Evolutionary conservation across 2,797 vertebrate species (phyloP), one percentile per base, ranked within the genome.

Genomic region (Staurois parvus): DNA sequence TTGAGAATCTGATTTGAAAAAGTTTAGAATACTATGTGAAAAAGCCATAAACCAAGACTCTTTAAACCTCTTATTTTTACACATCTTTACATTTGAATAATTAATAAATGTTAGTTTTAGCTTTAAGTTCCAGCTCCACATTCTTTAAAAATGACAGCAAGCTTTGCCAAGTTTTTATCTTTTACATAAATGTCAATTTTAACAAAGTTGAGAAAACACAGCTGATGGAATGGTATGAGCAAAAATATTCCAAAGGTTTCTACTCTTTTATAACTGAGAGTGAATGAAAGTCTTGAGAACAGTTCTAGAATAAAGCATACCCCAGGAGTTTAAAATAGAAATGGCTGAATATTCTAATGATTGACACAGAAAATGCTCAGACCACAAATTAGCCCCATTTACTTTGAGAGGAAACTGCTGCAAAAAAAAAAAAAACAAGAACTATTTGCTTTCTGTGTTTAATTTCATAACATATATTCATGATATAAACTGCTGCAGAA

Each of bases 381-480:
- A 81, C 72, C 64, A 68, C 73, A 86, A 81, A 81, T 56, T 69
- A 80, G 73, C 10, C 29, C 56, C 62, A 81, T 81, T 76, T 74
- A 24, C 37, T 85, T 80, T 32, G 52, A 40, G 42, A 72, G 76
- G n/a, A 84, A 78, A 40, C 40, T 5, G 62, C 59, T 72, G 26
- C 28, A 34, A 67, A 42, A 69, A 72, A 84, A 84, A 34, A 67
- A 42, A 69, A 72, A 84, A 84, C 32, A 78, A 84, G 76, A 78
- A 84, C 40, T 59, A 32, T 79, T 74, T 79, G 69, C 77, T 85
- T 81, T 76, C 59, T 75, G 21, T 80, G 76, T 80, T 81, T 81
- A 81, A 81, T 69, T 81, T 86, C 67, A 81, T 82, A 76, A 76
- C 73, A 72, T 56, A 17, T 34, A 86, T 76, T 15, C 40, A 68